phyloP scores from a whole-genome alignment of 1,140 invertebrate genomes.

The Halesus radiatus region DNA sequence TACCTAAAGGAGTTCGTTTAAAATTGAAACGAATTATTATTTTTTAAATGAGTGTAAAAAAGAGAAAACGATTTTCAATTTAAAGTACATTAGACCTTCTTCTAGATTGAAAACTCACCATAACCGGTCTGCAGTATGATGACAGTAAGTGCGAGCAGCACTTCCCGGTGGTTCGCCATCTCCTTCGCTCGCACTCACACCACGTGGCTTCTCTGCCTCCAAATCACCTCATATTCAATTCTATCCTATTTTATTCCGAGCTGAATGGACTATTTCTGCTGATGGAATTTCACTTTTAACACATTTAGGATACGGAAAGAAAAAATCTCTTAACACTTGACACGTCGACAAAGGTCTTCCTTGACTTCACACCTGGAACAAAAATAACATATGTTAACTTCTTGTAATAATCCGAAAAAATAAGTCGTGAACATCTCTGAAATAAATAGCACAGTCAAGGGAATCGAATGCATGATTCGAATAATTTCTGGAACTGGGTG shows the following conservation, averaged over 20 bases:
- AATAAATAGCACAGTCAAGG: too few relatives aligned
- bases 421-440: too few relatives aligned
- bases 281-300: constrained; percentile 1
- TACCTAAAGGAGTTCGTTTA: neutral
- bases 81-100: neutral
- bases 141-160: constrained; percentile 35
- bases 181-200: constrained; percentile 31
- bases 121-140: constrained; percentile 20
- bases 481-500: too few relatives aligned
- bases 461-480: too few relatives aligned
- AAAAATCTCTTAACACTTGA: neutral
- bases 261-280: too few relatives aligned
- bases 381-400: too few relatives aligned
- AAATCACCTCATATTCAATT: constrained; percentile 26
- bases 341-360: too few relatives aligned
- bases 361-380: too few relatives aligned
- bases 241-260: constrained; percentile 3
- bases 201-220: neutral
- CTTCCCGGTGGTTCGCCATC: constrained; percentile 18
- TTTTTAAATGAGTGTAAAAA: neutral
- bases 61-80: neutral
- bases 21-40: neutral
- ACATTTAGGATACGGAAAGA: neutral
- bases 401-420: too few relatives aligned
- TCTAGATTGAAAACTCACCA: constrained; percentile 30